Evolutionary conservation across 2,113 vertebrate species (phyloP), one percentile per base, ranked within the genome.

Genomic region (Numida meleagris): DNA sequence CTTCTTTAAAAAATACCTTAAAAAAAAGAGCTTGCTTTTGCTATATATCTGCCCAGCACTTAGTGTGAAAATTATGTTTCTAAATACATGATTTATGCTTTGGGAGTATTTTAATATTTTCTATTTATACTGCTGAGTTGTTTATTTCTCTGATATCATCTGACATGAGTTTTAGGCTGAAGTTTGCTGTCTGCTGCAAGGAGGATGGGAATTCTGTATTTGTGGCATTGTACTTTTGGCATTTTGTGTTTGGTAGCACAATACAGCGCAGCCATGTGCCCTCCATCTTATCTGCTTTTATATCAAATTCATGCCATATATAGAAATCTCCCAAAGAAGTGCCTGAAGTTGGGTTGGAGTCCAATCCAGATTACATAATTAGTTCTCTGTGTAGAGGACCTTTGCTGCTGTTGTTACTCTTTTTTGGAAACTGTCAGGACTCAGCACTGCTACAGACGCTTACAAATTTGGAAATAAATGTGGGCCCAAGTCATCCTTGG

Each of bases 81-180:
- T 73, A 23, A 89, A 29, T 9, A 2, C 20, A 5, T 46, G 40
- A 7, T 48, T 95, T 82, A 66, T 82, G 13, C 16, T 74, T 89
- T 10, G 55, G 16, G 12, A 72, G 19, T 18, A 31, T 24, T 66
- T 40, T 53, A 43, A 6, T n/a, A 34, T 57, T 66, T 82, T 76
- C 6, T 80, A 16, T 20, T 82, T 73, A 14, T 0, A 2, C 36
- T 43, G 31, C 61, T 82, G 7, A 58, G 68, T 43, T 9, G 18
- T 66, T 80, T 66, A 53, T 88, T 85, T 80, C 40, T 82, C 25
- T 75, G 33, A 14, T 11, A 6, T 45, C 58, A 48, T 46, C 46
- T 51, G 33, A 46, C 0, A 0, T 38, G 11, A 19, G 72, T 72
- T 7, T 72, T n/a, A 51, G 31, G 53, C 46, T 79, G 40, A 62